Base-by-base conservation (phyloP, 1,140 invertebrate species). In the Zaprionus taronus region DNA sequence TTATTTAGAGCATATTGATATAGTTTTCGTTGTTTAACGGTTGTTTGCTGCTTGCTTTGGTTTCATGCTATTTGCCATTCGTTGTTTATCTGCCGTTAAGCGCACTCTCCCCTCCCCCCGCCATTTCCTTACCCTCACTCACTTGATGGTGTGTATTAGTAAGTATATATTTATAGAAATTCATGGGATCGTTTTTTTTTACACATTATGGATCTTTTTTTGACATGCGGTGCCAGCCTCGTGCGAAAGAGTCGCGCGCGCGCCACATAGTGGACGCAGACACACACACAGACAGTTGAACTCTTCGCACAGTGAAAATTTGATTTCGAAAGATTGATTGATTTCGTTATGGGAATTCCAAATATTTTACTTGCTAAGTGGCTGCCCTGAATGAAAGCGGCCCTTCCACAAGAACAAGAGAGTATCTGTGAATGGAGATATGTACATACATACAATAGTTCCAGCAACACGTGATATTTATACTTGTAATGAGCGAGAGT, bases 1-100 rank as follows among this genome's bases (percentile, higher is more conserved):
- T 83, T 91, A 92, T 92, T 92, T 92, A 89, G 91, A 92, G 91
- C 91, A 87, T 82, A 83, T 92, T 91, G 87, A 82, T 91, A 91
- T 91, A 82, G 87, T 91, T 91, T 91, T 86, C 74, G 79, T 91
- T 91, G 86, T 83, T 91, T 91, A 90, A 90, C 85, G 85, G 85
- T 89, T 84, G 68, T 87, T 82, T 85, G 82, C 38, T 17, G 47
- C 20, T 12, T 24, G 47, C 86, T 85, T 85, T 80, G 77, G 72
- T 83, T 68, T 62, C 72, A 67, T 65, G 62, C 64, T 49, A 34
- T 58, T 81, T 84, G 81, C 63, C 67, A 72, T 85, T 75, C 81
- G 68, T 89, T 68, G 74, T 89, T 83, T 65, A 58, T 58, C 62
- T 58, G 55, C 28, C 31, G 57, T 57, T 76, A 71, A 81, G 49